These are phyloP conservation scores for Alectura lathami DNA, from an alignment of 2,113 vertebrate species.

Conservation along the genomic window DNA sequence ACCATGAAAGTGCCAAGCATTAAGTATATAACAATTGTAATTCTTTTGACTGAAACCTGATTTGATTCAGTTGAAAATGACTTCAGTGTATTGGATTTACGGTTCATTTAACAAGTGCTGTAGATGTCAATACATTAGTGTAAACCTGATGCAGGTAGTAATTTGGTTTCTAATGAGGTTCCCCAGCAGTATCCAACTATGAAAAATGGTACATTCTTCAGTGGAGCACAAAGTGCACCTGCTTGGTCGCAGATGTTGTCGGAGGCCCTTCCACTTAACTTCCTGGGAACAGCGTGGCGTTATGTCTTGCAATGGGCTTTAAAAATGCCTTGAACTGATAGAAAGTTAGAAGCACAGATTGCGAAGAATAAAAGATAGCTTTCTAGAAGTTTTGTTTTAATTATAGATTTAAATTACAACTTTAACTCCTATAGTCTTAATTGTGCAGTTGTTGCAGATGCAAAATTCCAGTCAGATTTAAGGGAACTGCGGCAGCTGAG, in stretches of 20 bases:
- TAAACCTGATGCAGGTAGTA: conserved; percentile 73
- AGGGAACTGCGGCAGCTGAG: background rate
- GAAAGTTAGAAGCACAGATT: background rate
- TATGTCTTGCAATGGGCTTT: background rate
- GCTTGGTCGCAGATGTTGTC: conserved; percentile 18
- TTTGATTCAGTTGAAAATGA: conserved; percentile 76
- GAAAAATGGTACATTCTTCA: conserved; percentile 56
- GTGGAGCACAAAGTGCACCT: conserved; percentile 17
- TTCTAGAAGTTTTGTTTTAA: conserved; percentile 2
- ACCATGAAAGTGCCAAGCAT: conserved; percentile 46
- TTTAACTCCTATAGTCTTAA: background rate
- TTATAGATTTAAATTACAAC: conserved; percentile 24
- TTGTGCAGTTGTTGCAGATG: background rate
- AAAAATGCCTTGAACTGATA: background rate
- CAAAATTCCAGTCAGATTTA: background rate
- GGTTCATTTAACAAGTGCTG: conserved; percentile 73
- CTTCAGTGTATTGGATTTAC: conserved; percentile 72
- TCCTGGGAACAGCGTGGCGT: background rate
- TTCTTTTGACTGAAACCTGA: conserved; percentile 72
- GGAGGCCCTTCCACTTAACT: background rate
- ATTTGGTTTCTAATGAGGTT: conserved; percentile 78
- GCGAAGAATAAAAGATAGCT: background rate
- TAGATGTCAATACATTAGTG: conserved; percentile 74
- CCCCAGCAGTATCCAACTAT: conserved; percentile 47
- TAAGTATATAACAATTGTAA: conserved; percentile 61